A percentile compares a stretch with the other conserved stretches of the same genome.
Evolutionary conservation across 2,113 vertebrate species (phyloP).

Genomic region (Oriolus oriolus): DNA sequence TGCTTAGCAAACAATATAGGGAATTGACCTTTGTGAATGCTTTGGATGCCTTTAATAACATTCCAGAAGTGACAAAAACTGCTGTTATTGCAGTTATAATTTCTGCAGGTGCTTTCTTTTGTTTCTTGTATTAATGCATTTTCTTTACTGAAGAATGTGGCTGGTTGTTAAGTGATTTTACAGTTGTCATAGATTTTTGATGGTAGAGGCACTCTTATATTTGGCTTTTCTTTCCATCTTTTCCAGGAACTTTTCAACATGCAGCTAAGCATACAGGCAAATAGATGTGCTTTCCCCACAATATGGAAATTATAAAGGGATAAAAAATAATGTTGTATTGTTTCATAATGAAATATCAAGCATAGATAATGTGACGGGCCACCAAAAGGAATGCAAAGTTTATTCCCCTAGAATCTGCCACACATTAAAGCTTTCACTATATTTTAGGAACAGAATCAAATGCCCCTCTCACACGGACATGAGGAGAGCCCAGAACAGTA

Average conservation of each 20-base stretch:
- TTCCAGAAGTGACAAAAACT: background rate
- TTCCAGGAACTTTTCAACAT: background rate
- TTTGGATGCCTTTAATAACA: conserved; percentile 29
- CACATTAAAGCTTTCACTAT: background rate
- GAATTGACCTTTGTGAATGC: conserved; percentile 41
- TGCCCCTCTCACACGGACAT: background rate
- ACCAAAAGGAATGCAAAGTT: background rate
- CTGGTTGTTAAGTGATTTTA: background rate
- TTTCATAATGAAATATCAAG: background rate
- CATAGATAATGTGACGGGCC: background rate
- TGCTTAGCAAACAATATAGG: background rate
- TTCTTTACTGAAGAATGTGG: background rate
- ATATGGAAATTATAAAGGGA: background rate
- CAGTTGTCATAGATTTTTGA: background rate
- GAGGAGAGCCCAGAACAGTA: background rate
- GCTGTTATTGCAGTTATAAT: background rate
- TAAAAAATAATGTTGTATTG: background rate
- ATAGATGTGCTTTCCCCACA: background rate
- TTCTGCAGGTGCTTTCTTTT: background rate
- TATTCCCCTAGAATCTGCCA: background rate
- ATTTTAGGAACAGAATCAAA: background rate
- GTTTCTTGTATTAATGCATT: background rate
- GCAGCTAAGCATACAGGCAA: background rate
- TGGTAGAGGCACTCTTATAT: background rate
- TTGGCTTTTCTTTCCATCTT: background rate